phyloP scores from a whole-genome alignment of 2,888 invertebrate genomes.

The Hymenopus coronatus region DNA sequence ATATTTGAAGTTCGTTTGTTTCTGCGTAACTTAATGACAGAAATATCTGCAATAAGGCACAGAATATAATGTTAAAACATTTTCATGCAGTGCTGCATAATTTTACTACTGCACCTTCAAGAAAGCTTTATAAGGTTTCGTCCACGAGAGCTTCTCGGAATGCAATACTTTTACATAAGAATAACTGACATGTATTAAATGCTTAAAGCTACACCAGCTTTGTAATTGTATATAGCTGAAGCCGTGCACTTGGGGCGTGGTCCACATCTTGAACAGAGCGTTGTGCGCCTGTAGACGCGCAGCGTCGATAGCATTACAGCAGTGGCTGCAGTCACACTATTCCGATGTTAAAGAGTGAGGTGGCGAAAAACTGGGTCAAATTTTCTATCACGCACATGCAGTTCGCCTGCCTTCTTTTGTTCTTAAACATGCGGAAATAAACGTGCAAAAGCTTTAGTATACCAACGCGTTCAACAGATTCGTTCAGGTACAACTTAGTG shows the following conservation, averaged over 20 bases:
- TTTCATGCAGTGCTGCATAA: no score
- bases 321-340: background rate
- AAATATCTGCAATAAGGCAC: no score
- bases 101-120: no score
- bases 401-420: background rate
- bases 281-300: background rate
- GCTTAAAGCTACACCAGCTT: background rate
- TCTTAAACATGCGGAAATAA: background rate
- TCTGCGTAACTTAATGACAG: no score
- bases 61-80: no score
- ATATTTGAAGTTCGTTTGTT: no score
- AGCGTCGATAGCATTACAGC: background rate
- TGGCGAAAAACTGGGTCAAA: background rate
- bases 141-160: no score
- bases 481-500: no score
- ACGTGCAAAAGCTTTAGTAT: background rate
- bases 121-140: no score
- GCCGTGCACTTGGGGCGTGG: background rate
- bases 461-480: no score
- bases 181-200: background rate
- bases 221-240: background rate
- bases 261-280: background rate
- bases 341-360: background rate
- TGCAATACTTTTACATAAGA: no score
- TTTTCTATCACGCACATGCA: background rate